These are phyloP conservation scores for Leucozona laternaria DNA, from an alignment of 2,888 invertebrate genomes.

Conservation along the genomic window DNA sequence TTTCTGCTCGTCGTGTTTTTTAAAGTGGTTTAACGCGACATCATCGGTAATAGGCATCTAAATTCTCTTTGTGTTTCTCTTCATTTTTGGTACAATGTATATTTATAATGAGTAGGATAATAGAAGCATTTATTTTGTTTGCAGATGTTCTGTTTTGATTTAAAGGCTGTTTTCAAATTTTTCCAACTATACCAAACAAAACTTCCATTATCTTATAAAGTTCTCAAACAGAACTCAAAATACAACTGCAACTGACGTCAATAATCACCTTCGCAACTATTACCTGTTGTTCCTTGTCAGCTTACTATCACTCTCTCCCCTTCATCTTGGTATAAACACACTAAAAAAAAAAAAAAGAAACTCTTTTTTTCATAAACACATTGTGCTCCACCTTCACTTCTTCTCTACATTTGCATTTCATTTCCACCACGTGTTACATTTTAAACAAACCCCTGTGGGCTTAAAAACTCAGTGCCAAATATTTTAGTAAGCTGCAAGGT, in stretches of 20 bases:
- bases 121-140: not conserved
- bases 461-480: conserved; percentile 44
- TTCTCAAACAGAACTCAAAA: not conserved
- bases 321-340: not conserved
- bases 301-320: not conserved
- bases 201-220: not conserved
- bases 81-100: no score
- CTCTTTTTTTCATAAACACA: conserved; percentile 8
- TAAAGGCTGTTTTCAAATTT: not conserved
- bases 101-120: no score
- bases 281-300: conserved; percentile 8
- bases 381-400: not conserved
- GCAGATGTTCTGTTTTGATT: not conserved
- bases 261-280: not conserved
- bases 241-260: not conserved
- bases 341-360: not conserved
- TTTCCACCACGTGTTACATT: conserved; percentile 46
- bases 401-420: conserved; percentile 44
- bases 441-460: conserved; percentile 19
- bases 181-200: not conserved
- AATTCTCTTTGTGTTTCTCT: no score
- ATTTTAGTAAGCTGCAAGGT: conserved; percentile 15
- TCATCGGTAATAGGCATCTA: no score
- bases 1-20: no score
- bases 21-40: no score